Base-by-base conservation (phyloP, 1,140 invertebrate species). In the Ostrea edulis region DNA sequence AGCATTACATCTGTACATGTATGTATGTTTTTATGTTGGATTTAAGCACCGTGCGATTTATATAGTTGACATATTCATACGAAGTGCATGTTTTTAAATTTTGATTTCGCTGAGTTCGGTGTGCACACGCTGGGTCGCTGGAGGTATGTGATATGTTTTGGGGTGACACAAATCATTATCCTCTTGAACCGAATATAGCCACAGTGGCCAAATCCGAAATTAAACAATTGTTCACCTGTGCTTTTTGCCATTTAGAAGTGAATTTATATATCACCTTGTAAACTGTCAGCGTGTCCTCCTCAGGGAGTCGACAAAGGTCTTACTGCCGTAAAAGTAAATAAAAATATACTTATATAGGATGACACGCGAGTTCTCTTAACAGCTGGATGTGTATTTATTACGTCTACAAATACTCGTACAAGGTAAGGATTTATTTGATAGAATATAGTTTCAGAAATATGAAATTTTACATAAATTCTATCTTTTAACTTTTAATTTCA, bases 201-300 rank as follows among this genome's bases (percentile, higher is more conserved):
- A n/a, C 65, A 8, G 65, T 25, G 65, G 8, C 68, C 29, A 77
- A 77, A 77, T 77, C 68, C 22, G 25, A 77, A 77, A 77, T 77
- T 77, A 77, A 35, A 77, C 25, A 77, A 77, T 77, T 44, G 29
- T 62, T 35, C 68, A 77, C 68, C 68, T 77, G 68, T 35, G 68
- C 25, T 77, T 25, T 14, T 35, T 25, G 22, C 14, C 68, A 77
- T 77, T 77, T 77, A 25, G 25, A 77, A 77, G 68, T 77, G 9
- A 9, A 77, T 77, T 77, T 29, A 77, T 77, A 77, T 77, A 77
- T 77, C 29, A 77, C 68, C 68, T 77, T 77, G 68, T 77, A 12
- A 29, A 25, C 9, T 77, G 68, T 77, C 25, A 35, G 35, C 12
- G 25, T 77, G 68, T 29, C 12, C 68, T 44, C 12, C 29, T 77